Percentiles rank a stretch among this genome's conserved stretches.
These are phyloP conservation scores for Sarcoramphus papa DNA, from an alignment of 2,797 vertebrate species.

Conservation along the genomic window DNA sequence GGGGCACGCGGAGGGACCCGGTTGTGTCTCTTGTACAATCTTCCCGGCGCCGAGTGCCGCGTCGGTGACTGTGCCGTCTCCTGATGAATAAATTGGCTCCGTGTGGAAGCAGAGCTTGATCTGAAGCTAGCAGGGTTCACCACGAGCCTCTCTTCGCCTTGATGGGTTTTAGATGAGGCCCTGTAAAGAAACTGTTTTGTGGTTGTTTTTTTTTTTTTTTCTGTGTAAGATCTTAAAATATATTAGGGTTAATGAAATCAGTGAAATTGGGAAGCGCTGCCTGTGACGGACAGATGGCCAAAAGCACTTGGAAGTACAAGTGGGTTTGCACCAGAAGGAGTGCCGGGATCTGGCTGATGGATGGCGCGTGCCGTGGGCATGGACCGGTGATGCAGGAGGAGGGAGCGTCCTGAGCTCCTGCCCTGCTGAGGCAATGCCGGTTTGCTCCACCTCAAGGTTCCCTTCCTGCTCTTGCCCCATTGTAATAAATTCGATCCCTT, in stretches of 20 bases:
- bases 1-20: accelerated
- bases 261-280: not conserved
- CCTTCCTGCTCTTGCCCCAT: not conserved
- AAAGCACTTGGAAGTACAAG: slow-evolving; percentile 12
- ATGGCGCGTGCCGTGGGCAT: not conserved
- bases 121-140: not conserved
- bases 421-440: not conserved
- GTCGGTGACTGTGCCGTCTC: accelerated
- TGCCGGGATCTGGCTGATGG: not conserved
- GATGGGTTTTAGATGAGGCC: not conserved
- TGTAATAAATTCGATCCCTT: not conserved
- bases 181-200: not conserved
- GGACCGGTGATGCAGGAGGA: not conserved
- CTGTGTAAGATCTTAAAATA: not conserved
- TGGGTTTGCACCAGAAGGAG: slow-evolving; percentile 3
- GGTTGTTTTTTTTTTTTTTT: not conserved
- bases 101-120: not conserved
- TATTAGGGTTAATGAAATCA: not conserved
- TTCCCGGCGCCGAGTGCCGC: not conserved
- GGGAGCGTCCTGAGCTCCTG: not conserved
- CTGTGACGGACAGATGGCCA: slow-evolving; percentile 26
- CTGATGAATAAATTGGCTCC: not conserved
- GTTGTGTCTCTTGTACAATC: not conserved
- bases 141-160: not conserved
- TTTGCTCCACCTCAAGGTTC: not conserved